These are phyloP conservation scores for Malacoctenus gilli DNA, from an alignment of 2,797 vertebrate genomes.

Conservation along the genomic window DNA sequence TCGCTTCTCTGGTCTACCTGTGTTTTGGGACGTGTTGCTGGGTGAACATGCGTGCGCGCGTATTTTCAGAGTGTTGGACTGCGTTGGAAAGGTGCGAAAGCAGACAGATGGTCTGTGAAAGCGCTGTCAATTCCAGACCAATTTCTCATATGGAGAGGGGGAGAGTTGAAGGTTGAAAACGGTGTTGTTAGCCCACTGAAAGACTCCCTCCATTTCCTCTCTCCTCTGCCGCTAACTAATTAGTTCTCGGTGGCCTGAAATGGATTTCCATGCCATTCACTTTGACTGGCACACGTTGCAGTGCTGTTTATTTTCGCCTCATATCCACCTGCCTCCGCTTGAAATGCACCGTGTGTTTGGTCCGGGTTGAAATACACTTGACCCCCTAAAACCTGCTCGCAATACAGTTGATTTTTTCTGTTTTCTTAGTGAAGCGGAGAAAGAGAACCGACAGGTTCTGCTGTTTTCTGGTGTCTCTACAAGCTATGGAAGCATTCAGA, in stretches of 20 bases:
- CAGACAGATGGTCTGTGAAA: constrained; percentile 9
- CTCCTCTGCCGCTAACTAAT: constrained; percentile 47
- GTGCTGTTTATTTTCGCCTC: constrained; percentile 5
- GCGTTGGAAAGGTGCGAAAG: constrained; percentile 6
- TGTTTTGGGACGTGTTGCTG: not conserved
- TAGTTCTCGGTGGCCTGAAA: constrained; percentile 46
- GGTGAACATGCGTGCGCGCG: not conserved
- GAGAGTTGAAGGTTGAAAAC: constrained; percentile 19
- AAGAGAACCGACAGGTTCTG: not conserved
- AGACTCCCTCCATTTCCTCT: constrained; percentile 24
- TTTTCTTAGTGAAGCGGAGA: not conserved
- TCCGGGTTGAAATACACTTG: not conserved
- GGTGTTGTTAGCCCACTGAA: constrained; percentile 26
- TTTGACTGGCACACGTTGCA: constrained; percentile 44
- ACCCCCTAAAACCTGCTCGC: constrained; percentile 3
- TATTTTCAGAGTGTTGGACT: constrained; percentile 1
- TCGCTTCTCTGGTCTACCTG: not conserved
- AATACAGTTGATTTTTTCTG: not conserved
- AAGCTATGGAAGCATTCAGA: not conserved
- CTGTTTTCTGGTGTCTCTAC: not conserved
- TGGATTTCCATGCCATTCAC: constrained; percentile 45
- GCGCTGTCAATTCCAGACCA: not conserved
- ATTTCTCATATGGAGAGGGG: constrained; percentile 16
- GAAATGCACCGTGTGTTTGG: not conserved
- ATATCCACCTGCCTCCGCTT: constrained; percentile 3